Evolutionary conservation across 2,797 vertebrate species (phyloP), one percentile per base, ranked within the genome.

Genomic region (Lateolabrax maculatus): DNA sequence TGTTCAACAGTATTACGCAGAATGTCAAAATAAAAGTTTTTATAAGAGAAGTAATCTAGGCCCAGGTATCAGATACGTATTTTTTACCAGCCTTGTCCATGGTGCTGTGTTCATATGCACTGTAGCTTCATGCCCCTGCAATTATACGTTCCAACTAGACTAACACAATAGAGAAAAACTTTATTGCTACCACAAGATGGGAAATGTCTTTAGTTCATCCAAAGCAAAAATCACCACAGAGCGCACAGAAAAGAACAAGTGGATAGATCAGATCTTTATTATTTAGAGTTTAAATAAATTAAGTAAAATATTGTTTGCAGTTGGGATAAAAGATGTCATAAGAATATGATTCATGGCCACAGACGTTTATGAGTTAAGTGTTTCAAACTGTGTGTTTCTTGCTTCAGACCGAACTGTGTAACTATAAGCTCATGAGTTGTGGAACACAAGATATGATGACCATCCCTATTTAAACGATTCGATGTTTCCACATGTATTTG

Each of bases 401-500:
- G 31, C 31, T n/a, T n/a, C n/a, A n/a, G n/a, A n/a, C n/a, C n/a
- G n/a, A n/a, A n/a, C n/a, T n/a, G n/a, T n/a, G n/a, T n/a, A n/a
- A n/a, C n/a, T n/a, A 31, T 18, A 21, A 31, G 27, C 31, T 9
- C 13, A 18, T 36, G 39, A 78, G 5, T 39, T 23, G 18, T n/a
- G 52, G 12, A 25, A 46, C 4, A 29, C 5, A 65, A 31, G 9
- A 11, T 62, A 23, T 15, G 29, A 36, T 64, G 23, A 52, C 29
- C 11, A 46, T 56, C n/a, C 13, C 7, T 68, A 8, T 74, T 84
- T 70, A 92, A 53, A 94, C 87, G 72, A 93, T 70, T 41, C 90
- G 91, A 4, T 97, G 90, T 85, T 85, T 96, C 93, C 94, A 97
- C 52, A 97, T 91, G 49, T 94, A 90, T 87, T 80, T 84, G 0